Percentiles rank a stretch among this genome's conserved stretches.
Evolutionary conservation across 2,797 vertebrate species (phyloP).

Genomic region (Antennarius maculatus): DNA sequence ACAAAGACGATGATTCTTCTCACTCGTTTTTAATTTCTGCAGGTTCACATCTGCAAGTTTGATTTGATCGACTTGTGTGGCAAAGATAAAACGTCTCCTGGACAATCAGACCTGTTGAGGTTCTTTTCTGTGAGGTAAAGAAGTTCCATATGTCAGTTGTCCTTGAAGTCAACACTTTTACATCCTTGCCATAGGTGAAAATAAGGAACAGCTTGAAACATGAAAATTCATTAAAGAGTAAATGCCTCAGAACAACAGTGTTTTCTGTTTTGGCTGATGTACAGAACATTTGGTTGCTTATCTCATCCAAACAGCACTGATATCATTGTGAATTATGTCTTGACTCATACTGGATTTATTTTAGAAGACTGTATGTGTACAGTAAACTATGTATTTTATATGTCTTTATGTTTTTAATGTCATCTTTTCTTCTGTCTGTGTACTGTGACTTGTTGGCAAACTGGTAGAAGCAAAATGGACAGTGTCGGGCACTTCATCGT

Average conservation of each 20-base stretch:
- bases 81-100: constrained; percentile 9
- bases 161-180: neutral
- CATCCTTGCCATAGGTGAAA: neutral
- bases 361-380: too few species aligned
- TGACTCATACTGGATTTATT: neutral
- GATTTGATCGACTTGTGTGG: constrained; percentile 48
- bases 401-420: too few species aligned
- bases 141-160: neutral
- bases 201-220: neutral
- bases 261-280: neutral
- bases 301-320: neutral
- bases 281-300: neutral
- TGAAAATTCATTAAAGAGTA: neutral
- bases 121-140: neutral
- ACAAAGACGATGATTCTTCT: constrained; percentile 59
- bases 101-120: constrained; percentile 5
- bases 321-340: neutral
- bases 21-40: constrained; percentile 33
- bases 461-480: too few species aligned
- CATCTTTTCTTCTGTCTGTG: too few species aligned
- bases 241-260: neutral
- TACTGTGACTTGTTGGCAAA: too few species aligned
- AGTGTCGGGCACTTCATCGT: too few species aligned
- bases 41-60: constrained; percentile 10
- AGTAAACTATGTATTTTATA: too few species aligned